Conservation (phyloP, 2,797 vertebrate species). For the Mallotus villosus region DNA sequence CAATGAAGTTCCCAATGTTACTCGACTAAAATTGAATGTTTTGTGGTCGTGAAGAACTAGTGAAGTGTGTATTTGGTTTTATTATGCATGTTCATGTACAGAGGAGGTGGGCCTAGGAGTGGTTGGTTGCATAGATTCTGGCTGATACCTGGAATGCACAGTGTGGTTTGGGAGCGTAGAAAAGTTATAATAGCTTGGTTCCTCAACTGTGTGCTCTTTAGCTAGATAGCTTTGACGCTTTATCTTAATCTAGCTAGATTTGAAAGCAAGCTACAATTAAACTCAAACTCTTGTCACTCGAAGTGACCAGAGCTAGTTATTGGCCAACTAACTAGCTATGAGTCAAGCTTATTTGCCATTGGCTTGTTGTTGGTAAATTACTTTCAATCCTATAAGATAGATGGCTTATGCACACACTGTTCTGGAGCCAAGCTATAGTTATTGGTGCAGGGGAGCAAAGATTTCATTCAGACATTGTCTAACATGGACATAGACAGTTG, state of each 20-base stretch:
- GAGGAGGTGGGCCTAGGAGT: conserved; percentile 5
- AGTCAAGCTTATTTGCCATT: too few species aligned
- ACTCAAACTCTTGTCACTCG: too few species aligned
- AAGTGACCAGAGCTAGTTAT: background rate
- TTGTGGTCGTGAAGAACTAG: background rate
- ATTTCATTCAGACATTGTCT: background rate
- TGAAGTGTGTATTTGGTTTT: conserved; percentile 20
- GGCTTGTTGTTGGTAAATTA: too few species aligned
- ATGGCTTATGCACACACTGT: background rate
- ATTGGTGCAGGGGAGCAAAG: background rate
- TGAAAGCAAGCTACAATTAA: background rate
- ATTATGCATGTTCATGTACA: conserved; percentile 12
- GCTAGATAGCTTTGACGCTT: background rate
- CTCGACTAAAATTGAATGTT: too few species aligned
- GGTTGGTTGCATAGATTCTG: conserved; percentile 53
- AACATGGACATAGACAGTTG: background rate
- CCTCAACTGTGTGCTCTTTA: background rate
- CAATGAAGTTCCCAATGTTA: conserved; percentile 16
- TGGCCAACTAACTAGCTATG: background rate
- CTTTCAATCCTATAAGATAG: too few species aligned
- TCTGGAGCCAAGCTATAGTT: background rate
- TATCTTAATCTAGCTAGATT: background rate
- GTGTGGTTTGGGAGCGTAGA: conserved; percentile 11
- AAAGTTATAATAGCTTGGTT: background rate
- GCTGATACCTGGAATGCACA: conserved; percentile 20